Percentiles rank a stretch among this genome's conserved stretches.
phyloP scores from a whole-genome alignment of 92 coral and sea anemone genomes.

The Bergia puertoricense region DNA sequence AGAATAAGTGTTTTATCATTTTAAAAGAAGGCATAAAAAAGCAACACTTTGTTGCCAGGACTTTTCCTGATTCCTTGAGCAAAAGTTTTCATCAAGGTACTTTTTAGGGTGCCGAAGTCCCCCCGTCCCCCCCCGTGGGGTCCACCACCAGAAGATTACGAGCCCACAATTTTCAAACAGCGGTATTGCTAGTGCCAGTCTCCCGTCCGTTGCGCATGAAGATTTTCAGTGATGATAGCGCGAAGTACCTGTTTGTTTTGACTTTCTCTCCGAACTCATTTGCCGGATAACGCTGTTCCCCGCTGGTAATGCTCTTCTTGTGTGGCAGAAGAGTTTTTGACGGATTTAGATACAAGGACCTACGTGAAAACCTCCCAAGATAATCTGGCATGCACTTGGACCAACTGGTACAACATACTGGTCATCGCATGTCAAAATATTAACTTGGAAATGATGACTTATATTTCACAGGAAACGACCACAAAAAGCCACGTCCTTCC shows the following conservation, averaged over 20 bases:
- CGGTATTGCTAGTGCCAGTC: slow-evolving; percentile 16
- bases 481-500: not conserved
- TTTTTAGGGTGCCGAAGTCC: too few species aligned
- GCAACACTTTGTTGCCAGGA: too few species aligned
- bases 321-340: not conserved
- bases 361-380: not conserved
- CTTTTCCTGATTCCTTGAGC: too few species aligned
- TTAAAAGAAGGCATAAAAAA: too few species aligned
- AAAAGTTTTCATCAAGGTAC: too few species aligned
- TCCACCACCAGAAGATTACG: not conserved
- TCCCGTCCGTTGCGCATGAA: not conserved
- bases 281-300: not conserved
- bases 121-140: too few species aligned
- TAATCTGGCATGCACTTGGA: not conserved
- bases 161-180: not conserved
- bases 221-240: not conserved
- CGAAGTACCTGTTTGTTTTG: slow-evolving; percentile 28
- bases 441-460: not conserved
- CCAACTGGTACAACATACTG: not conserved
- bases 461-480: slow-evolving; percentile 21
- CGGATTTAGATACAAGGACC: not conserved
- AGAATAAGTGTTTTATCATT: too few species aligned
- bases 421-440: not conserved
- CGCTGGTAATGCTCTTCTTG: not conserved
- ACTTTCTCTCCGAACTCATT: not conserved